Evolutionary conservation across 2,888 invertebrate species (phyloP), one percentile per base, ranked within the genome.

Genomic region (Aphrophora alni): DNA sequence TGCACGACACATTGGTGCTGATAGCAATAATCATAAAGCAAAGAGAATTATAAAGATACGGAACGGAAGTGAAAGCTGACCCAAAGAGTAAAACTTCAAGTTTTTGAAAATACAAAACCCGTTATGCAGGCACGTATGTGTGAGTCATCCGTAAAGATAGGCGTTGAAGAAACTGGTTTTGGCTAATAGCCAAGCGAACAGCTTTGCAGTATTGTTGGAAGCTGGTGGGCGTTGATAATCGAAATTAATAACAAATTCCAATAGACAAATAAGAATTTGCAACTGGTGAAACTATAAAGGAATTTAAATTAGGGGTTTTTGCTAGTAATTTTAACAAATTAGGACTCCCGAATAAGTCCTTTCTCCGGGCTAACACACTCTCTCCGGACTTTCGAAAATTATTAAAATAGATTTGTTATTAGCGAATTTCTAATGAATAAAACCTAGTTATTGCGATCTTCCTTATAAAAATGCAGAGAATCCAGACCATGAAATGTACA

Each of bases 41-140:
- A 17, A 44, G 7, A 44, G 33, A 33, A 33, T 33, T 33, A 44
- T 44, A 44, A 21, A 59, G 21, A 21, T 59, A n/a, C 21, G 59
- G 21, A n/a, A 59, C 59, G 59, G 59, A 59, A 59, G 59, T 59
- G 59, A 59, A 59, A 59, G 59, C 59, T 59, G 59, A 59, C 59
- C 59, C 59, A 59, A n/a, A 59, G 59, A 21, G 59, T 33, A 33
- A n/a, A 33, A 33, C 21, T 21, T 21, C 59, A 59, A 59, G 59
- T 59, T 59, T 59, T 59, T 59, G 59, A 59, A 59, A 59, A 59
- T 59, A n/a, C n/a, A 59, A 44, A 44, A 59, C 59, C 59, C 59
- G 59, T 59, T 59, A 59, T 59, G n/a, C 21, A 3, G 21, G 21
- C 59, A 21, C n/a, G 59, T 59, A 59, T 14, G 21, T 59, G 59